phyloP scores from a whole-genome alignment of 1,140 invertebrate species.

The Scaptomyza graminum region DNA sequence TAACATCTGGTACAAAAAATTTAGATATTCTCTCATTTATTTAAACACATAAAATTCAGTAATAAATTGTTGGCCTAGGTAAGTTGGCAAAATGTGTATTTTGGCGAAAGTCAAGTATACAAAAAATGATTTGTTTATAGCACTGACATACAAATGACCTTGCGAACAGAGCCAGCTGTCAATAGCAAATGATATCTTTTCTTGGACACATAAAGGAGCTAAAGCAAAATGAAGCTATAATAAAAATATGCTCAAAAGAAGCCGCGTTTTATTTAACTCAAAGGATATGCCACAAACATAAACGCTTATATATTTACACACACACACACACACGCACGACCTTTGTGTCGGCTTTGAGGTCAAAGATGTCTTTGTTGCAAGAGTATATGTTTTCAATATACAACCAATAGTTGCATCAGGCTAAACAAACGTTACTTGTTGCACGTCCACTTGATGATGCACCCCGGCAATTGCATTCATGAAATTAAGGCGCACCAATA shows the following conservation, averaged over 20 bases:
- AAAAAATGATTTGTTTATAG: slow-evolving; percentile 59
- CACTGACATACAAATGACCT: slow-evolving; percentile 72
- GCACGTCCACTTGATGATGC: slow-evolving; percentile 60
- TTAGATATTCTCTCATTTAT: not conserved
- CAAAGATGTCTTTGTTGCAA: slow-evolving; percentile 46
- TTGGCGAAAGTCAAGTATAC: slow-evolving; percentile 18
- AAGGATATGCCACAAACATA: slow-evolving; percentile 55
- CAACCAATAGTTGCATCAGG: slow-evolving; percentile 37
- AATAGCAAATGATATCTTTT: slow-evolving; percentile 14
- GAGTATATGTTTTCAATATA: slow-evolving; percentile 17
- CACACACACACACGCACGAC: slow-evolving; percentile 56
- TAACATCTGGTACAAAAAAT: not conserved
- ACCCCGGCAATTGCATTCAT: slow-evolving; percentile 50
- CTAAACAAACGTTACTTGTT: slow-evolving; percentile 57
- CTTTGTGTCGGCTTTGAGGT: slow-evolving; percentile 67
- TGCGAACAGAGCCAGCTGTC: slow-evolving; percentile 34
- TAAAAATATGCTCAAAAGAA: slow-evolving; percentile 52
- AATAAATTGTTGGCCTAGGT: slow-evolving; percentile 35
- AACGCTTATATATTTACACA: slow-evolving; percentile 3
- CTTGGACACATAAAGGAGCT: slow-evolving; percentile 6
- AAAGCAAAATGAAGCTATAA: slow-evolving; percentile 6
- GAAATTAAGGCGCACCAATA: slow-evolving; percentile 32
- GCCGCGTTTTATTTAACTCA: slow-evolving; percentile 41
- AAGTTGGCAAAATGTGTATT: slow-evolving; percentile 14
- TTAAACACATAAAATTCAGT: slow-evolving; percentile 10